phyloP scores from a whole-genome alignment of 2,113 vertebrate genomes.

The Gorsachius goisagi region DNA sequence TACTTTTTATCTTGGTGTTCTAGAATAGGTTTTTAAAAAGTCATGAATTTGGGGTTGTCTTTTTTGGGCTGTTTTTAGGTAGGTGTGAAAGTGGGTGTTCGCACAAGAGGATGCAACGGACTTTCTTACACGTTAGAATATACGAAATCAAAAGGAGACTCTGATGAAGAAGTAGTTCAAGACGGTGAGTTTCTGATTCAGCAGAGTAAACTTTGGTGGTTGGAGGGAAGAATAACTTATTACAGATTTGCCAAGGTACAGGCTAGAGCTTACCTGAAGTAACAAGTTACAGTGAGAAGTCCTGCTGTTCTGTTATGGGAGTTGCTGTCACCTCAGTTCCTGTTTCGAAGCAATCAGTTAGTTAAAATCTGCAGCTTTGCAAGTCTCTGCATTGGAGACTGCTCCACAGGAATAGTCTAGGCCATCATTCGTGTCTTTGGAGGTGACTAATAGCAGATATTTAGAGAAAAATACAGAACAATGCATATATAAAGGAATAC shows the following conservation, averaged over 20 bases:
- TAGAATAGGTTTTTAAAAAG: neutral
- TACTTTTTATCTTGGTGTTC: neutral
- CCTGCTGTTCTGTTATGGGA: neutral
- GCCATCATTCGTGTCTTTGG: accelerated
- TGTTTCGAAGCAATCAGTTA: neutral
- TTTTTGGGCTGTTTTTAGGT: slow-evolving; percentile 74
- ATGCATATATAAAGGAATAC: neutral
- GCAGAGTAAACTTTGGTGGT: neutral
- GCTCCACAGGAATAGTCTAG: neutral
- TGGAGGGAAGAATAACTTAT: neutral
- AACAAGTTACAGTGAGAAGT: neutral
- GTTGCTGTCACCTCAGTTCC: neutral
- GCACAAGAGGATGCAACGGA: slow-evolving; percentile 95
- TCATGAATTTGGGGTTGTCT: neutral
- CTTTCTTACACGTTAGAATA: slow-evolving; percentile 95
- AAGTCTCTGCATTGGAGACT: neutral
- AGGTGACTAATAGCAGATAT: neutral
- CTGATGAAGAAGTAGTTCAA: slow-evolving; percentile 95
- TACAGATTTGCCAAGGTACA: neutral
- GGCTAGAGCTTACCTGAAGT: neutral
- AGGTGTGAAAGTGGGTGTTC: slow-evolving; percentile 92
- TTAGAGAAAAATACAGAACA: neutral
- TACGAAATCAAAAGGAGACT: slow-evolving; percentile 87
- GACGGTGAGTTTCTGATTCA: slow-evolving; percentile 80
- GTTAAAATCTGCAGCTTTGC: neutral